Evolutionary conservation across 2,113 vertebrate genomes (phyloP).

Genomic region (Misgurnus mizolepis): DNA sequence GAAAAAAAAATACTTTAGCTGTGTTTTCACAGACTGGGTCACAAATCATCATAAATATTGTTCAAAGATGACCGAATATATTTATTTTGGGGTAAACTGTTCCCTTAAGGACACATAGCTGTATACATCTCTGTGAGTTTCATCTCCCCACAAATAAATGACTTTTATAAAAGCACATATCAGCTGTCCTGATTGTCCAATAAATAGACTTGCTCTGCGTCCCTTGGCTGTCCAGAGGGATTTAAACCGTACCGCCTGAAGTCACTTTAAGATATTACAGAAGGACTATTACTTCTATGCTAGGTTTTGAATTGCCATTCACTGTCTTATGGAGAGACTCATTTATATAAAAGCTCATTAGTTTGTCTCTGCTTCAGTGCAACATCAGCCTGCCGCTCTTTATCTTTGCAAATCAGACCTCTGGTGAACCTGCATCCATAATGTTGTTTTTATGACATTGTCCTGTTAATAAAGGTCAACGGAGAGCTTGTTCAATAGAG

Average conservation of each 20-base stretch:
- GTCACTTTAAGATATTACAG: constrained; percentile 20
- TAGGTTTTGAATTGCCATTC: neutral
- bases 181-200: constrained; percentile 5
- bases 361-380: neutral
- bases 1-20: no score
- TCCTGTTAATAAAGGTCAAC: neutral
- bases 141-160: neutral
- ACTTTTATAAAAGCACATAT: neutral
- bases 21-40: no score
- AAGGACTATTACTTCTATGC: constrained; percentile 1
- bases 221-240: constrained; percentile 3
- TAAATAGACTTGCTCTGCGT: constrained; percentile 14
- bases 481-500: neutral
- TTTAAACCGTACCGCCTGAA: neutral
- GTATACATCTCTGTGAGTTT: neutral
- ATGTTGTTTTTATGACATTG: neutral
- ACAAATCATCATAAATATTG: no score
- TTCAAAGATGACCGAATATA: neutral
- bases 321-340: neutral
- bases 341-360: constrained; percentile 18
- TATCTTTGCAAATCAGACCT: neutral
- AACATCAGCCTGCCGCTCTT: neutral
- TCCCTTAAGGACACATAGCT: neutral
- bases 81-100: neutral
- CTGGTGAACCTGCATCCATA: constrained; percentile 5